Evolutionary conservation across 2,888 invertebrate species (phyloP), one percentile per base, ranked within the genome.

Genomic region (Spicauda simplicius): DNA sequence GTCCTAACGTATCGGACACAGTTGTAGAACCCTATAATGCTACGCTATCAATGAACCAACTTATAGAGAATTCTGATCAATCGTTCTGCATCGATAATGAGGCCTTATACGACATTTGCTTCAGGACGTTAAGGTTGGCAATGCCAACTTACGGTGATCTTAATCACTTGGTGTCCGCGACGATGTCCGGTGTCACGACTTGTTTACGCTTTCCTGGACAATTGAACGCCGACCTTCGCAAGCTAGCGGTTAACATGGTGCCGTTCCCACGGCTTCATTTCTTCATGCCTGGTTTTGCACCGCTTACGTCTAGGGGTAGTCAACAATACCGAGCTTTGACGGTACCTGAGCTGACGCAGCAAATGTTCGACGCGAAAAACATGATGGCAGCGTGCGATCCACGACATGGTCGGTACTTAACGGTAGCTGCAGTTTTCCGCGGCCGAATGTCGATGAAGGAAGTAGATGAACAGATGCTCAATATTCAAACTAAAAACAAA

Each of bases 361-460:
- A 97, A 84, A 97, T 97, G 97, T 98, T 98, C 81, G 41, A 41
- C 14, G 41, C 41, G 5, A 41, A 41, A 14, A 41, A 98, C 87
- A 98, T 98, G 98, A 98, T 98, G 98, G 97, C 97, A 5, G 98
- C 98, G 8, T 98, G 98, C 80, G 97, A 98, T 83, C 98, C 98
- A 0, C 94, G 98, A 18, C 97, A 97, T 81, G 98, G 98, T 16
- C 94, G 97, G 62, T 98, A 98, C 80, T 89, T 98, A 45, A 97
- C 97, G 0, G 98, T 97, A 0, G 97, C 97, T 0, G 97, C 97
- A 6, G 96, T 98, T 63, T 98, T 98, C 93, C 94, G 98, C 66
- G 97, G 97, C 0, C 95, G 97, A 54, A 97, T 98, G 97, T 97
- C 97, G 12, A 98, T 98, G 97, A 98, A 98, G 81, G 98, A 98